A percentile compares a stretch with the other conserved stretches of the same genome.
Evolutionary conservation across 2,797 vertebrate species (phyloP).

Genomic region (Lepus townsendii): DNA sequence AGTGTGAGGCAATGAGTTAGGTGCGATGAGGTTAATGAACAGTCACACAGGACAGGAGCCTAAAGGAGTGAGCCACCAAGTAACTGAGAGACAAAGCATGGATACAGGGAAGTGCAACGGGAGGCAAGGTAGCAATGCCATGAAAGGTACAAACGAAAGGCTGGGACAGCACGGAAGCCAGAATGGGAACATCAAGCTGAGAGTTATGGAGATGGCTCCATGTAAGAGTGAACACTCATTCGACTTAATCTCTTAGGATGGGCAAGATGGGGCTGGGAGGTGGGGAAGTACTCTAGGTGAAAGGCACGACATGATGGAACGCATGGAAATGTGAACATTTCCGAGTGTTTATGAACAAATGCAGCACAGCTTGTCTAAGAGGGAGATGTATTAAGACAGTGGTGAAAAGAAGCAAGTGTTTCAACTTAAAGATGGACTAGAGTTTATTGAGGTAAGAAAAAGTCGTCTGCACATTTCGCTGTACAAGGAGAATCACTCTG

Average conservation of each 20-base stretch:
- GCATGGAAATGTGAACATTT: background rate
- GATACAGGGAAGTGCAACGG: background rate
- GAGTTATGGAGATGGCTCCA: background rate
- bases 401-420: conserved; percentile 22
- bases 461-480: background rate
- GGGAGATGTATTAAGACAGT: background rate
- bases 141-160: background rate
- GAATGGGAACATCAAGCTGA: background rate
- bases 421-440: conserved; percentile 11
- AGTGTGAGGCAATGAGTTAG: background rate
- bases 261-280: background rate
- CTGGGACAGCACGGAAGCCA: background rate
- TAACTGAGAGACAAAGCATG: background rate
- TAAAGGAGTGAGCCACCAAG: background rate
- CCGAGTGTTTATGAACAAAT: conserved; percentile 25
- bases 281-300: background rate
- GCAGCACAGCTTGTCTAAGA: background rate
- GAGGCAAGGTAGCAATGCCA: background rate
- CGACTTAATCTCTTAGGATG: background rate
- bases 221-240: background rate
- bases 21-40: background rate
- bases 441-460: conserved; percentile 26
- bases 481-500: conserved; percentile 9
- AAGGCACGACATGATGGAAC: background rate
- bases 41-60: background rate